phyloP scores from a whole-genome alignment of 1,140 invertebrate genomes.

The Zaprionus lachaisei region DNA sequence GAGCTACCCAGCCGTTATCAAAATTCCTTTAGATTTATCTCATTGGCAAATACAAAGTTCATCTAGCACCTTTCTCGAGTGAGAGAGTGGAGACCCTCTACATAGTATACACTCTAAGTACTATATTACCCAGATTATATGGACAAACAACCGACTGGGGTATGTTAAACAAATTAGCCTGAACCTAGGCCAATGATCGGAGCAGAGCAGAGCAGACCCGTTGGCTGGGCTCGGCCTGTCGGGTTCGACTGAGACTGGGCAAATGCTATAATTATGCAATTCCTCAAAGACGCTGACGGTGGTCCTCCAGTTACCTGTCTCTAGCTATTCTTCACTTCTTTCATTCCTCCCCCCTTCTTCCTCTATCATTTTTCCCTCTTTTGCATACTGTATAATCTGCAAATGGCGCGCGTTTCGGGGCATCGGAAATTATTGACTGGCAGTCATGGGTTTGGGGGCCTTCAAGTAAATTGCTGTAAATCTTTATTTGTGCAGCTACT shows the following conservation, averaged over 20 bases:
- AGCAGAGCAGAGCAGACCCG: slow-evolving; percentile 1
- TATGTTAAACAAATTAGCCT: slow-evolving; percentile 68
- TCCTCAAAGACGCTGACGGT: slow-evolving; percentile 83
- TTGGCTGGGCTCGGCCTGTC: slow-evolving; percentile 26
- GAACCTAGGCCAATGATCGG: slow-evolving; percentile 55
- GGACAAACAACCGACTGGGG: slow-evolving; percentile 52
- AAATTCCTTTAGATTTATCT: slow-evolving; percentile 1
- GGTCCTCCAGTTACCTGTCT: slow-evolving; percentile 45
- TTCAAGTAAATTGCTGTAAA: slow-evolving; percentile 78
- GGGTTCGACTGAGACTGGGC: slow-evolving; percentile 28
- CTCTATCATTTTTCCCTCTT: background rate
- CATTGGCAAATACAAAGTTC: slow-evolving; percentile 28
- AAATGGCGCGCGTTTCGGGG: slow-evolving; percentile 62
- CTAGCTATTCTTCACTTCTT: slow-evolving; percentile 1
- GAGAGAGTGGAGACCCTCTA: background rate
- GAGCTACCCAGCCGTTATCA: background rate
- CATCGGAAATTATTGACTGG: slow-evolving; percentile 74
- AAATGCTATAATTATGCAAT: slow-evolving; percentile 83
- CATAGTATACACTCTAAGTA: slow-evolving; percentile 21
- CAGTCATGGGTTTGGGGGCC: slow-evolving; percentile 59
- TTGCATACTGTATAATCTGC: slow-evolving; percentile 63
- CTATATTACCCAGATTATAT: slow-evolving; percentile 46
- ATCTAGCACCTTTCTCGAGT: background rate
- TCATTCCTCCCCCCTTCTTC: background rate
- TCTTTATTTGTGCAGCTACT: slow-evolving; percentile 82